Percentiles rank a stretch among this genome's conserved stretches.
Conservation (phyloP, 2,888 invertebrate species). For the Unio pictorum region DNA sequence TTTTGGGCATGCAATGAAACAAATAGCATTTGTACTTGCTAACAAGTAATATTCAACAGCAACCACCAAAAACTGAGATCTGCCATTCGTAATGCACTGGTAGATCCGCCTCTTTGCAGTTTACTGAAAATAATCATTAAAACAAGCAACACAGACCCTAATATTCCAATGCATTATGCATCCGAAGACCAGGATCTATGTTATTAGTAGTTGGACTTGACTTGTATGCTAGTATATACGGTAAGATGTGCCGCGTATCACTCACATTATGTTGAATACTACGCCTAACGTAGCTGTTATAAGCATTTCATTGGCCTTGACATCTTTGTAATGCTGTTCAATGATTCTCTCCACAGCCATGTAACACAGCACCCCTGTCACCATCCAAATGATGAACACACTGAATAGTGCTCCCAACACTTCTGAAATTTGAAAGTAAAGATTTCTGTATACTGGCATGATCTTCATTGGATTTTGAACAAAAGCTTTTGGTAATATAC, state of each 20-base stretch:
- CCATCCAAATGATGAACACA: conserved; percentile 97
- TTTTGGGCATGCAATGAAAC: too few species aligned
- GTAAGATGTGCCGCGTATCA: conserved; percentile 9
- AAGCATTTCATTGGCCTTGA: conserved; percentile 86
- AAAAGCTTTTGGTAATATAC: too few species aligned
- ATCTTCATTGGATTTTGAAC: too few species aligned
- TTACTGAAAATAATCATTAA: too few species aligned
- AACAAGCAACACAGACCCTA: too few species aligned
- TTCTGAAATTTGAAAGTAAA: conserved; percentile 68
- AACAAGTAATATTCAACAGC: too few species aligned
- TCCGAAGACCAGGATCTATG: not conserved
- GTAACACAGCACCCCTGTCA: conserved; percentile 95
- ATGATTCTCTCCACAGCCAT: conserved; percentile 91
- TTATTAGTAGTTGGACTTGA: too few species aligned
- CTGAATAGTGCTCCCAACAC: conserved; percentile 97
- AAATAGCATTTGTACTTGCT: too few species aligned
- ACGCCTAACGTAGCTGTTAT: conserved; percentile 96
- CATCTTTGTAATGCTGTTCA: conserved; percentile 83
- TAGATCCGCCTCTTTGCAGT: too few species aligned
- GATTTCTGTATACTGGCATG: too few species aligned
- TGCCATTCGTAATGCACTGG: too few species aligned
- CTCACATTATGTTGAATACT: conserved; percentile 83
- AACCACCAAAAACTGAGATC: too few species aligned
- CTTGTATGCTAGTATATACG: not conserved
- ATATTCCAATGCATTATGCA: not conserved